Evolutionary conservation across 2,797 vertebrate genomes (phyloP).

Genomic region (Sebastes iracundus): DNA sequence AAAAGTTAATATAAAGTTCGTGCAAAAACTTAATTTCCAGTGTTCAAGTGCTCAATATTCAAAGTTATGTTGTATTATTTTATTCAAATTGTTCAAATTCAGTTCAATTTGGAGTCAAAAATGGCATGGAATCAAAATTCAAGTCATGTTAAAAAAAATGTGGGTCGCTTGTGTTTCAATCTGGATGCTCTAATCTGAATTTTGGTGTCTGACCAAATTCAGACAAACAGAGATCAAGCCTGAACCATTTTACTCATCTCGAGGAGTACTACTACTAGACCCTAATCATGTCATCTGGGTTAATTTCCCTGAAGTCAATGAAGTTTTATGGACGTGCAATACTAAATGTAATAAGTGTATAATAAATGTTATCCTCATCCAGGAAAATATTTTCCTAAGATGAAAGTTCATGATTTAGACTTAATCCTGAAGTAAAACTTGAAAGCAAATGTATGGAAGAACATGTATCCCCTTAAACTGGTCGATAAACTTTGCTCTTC

Average conservation of each 20-base stretch:
- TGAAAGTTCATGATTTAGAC: not conserved
- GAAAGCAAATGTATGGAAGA: not conserved
- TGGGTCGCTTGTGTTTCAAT: not conserved
- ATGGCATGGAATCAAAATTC: not conserved
- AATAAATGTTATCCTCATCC: not conserved
- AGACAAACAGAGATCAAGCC: not conserved
- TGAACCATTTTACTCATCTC: not conserved
- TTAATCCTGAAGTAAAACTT: not conserved
- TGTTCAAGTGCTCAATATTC: not conserved
- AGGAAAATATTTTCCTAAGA: not conserved
- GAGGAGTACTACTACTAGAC: not conserved
- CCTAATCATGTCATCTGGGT: no score
- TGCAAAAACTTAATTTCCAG: not conserved
- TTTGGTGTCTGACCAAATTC: not conserved
- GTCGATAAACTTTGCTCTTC: not conserved
- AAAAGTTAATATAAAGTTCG: not conserved
- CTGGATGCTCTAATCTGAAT: not conserved
- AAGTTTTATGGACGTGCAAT: not conserved
- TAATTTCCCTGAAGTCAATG: not conserved
- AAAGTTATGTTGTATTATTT: no score
- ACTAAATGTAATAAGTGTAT: not conserved
- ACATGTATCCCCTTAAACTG: not conserved
- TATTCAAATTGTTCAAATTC: no score
- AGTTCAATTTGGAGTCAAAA: no score
- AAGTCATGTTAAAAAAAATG: not conserved